Conservation (phyloP, 35 echinoderm and acorn worm species). For the Acanthaster planci region DNA sequence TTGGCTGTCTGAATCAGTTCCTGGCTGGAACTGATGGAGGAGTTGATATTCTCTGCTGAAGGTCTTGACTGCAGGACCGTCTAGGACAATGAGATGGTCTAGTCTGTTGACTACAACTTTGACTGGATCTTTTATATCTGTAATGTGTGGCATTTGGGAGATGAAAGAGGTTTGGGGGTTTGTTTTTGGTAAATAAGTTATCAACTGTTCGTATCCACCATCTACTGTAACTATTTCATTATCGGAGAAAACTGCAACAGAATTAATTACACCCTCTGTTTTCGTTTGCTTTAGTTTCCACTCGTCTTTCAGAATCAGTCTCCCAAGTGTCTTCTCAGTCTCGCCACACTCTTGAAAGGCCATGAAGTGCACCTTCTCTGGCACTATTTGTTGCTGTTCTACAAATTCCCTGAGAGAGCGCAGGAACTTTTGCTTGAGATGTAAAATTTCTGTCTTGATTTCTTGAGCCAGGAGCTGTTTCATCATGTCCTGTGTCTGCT, state of each 20-base stretch:
- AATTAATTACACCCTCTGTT: neutral
- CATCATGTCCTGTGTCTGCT: neutral
- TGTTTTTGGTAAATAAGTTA: neutral
- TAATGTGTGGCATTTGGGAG: neutral
- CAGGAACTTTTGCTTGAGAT: neutral
- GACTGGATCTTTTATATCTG: neutral
- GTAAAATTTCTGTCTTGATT: neutral
- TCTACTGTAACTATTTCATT: neutral
- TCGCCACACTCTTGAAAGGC: neutral
- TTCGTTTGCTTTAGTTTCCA: neutral
- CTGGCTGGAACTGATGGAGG: slow-evolving; percentile 17
- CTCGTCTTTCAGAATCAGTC: neutral
- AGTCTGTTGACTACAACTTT: neutral
- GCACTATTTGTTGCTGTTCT: neutral
- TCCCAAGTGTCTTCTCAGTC: neutral
- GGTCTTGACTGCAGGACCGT: neutral
- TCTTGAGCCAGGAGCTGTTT: slow-evolving; percentile 9
- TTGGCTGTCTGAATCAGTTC: neutral
- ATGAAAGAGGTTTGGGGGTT: neutral
- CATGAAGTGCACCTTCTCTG: neutral
- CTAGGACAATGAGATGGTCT: slow-evolving; percentile 12
- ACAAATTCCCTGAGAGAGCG: neutral
- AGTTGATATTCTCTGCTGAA: neutral
- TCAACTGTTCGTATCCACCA: neutral
- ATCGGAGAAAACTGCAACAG: neutral